A percentile compares a stretch with the other conserved stretches of the same genome.
phyloP scores from a whole-genome alignment of 2,888 invertebrate species.

The Heliconius ismenius region DNA sequence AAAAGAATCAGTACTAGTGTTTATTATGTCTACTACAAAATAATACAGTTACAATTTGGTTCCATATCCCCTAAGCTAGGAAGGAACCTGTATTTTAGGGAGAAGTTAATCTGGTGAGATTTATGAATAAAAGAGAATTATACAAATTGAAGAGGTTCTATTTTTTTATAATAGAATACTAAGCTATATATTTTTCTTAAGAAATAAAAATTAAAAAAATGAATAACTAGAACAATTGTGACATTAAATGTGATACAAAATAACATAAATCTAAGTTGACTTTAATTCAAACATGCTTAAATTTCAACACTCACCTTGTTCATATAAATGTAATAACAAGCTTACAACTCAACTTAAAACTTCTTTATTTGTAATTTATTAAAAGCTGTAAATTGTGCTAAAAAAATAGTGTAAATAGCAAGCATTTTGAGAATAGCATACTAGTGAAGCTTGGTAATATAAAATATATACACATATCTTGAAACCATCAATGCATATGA shows the following conservation, averaged over 20 bases:
- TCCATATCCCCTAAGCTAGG: too few relatives aligned
- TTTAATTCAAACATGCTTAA: not conserved
- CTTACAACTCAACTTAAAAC: not conserved
- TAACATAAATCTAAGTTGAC: not conserved
- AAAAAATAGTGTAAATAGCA: not conserved
- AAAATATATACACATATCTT: not conserved
- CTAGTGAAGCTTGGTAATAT: not conserved
- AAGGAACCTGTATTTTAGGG: too few relatives aligned
- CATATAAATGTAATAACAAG: not conserved
- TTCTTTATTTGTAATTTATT: not conserved
- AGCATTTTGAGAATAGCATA: constrained; percentile 2
- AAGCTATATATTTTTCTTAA: too few relatives aligned
- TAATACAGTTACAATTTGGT: too few relatives aligned
- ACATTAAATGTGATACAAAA: not conserved
- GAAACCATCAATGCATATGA: not conserved
- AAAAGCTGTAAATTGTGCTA: not conserved
- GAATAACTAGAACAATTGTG: not conserved
- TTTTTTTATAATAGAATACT: too few relatives aligned
- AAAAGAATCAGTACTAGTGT: constrained; percentile 48
- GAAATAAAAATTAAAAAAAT: too few relatives aligned
- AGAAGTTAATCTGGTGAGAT: too few relatives aligned
- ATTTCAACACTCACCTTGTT: constrained; percentile 1
- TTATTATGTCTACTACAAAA: not conserved
- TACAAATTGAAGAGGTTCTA: too few relatives aligned
- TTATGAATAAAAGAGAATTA: too few relatives aligned